A percentile compares a stretch with the other conserved stretches of the same genome.
phyloP scores from a whole-genome alignment of 2,888 invertebrate genomes.

The Tortrix viridana region DNA sequence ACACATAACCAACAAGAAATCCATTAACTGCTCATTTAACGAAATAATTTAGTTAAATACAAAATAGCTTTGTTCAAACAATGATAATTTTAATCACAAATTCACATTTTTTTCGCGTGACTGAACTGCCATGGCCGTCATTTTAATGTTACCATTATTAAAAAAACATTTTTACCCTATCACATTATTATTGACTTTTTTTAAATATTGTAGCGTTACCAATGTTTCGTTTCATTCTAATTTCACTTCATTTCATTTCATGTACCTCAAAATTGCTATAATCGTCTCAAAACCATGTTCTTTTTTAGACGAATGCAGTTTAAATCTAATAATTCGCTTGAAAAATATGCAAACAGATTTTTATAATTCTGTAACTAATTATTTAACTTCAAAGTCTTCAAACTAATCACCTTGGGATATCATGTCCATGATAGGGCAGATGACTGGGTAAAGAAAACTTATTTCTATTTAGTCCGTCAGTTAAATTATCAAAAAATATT shows the following conservation, averaged over 20 bases:
- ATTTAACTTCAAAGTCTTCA: too few species aligned
- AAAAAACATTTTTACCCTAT: slow-evolving; percentile 35
- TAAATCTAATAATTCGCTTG: too few species aligned
- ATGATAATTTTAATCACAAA: slow-evolving; percentile 52
- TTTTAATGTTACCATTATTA: slow-evolving; percentile 52
- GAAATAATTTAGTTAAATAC: slow-evolving; percentile 38
- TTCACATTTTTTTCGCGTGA: slow-evolving; percentile 64
- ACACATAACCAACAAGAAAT: slow-evolving; percentile 30
- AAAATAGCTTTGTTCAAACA: slow-evolving; percentile 50
- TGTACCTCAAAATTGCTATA: too few species aligned
- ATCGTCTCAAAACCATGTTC: not conserved
- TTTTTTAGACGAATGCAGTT: not conserved
- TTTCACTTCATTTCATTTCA: slow-evolving; percentile 7
- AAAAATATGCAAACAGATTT: too few species aligned
- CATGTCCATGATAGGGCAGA: too few species aligned
- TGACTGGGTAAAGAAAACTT: too few species aligned
- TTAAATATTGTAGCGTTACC: slow-evolving; percentile 27
- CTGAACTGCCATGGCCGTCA: slow-evolving; percentile 64
- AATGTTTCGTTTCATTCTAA: slow-evolving; percentile 6
- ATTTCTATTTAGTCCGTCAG: too few species aligned
- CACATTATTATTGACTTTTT: slow-evolving; percentile 38
- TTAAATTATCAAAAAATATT: too few species aligned
- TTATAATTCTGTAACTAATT: too few species aligned
- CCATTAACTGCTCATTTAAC: slow-evolving; percentile 33
- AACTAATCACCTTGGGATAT: too few species aligned